These are phyloP conservation scores for Donacobius atricapilla DNA, from an alignment of 2,113 vertebrate species.

Conservation along the genomic window DNA sequence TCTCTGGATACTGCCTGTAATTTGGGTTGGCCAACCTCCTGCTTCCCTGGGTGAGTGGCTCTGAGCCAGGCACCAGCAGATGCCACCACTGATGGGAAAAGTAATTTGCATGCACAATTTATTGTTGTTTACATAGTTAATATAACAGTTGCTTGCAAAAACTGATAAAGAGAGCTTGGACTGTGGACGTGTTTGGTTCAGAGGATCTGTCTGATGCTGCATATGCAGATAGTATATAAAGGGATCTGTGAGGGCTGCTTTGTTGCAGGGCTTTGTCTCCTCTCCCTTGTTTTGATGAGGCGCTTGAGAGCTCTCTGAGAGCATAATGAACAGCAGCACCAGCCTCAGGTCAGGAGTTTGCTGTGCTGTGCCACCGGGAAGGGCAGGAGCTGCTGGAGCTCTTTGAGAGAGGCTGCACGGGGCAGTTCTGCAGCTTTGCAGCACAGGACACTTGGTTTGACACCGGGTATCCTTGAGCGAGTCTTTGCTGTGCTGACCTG, in stretches of 20 bases:
- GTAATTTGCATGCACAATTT: background rate
- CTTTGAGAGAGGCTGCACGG: rapidly evolving
- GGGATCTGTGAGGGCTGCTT: background rate
- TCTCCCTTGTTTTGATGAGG: background rate
- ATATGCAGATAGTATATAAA: background rate
- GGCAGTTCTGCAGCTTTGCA: background rate
- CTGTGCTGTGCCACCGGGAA: background rate
- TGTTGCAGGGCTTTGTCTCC: background rate
- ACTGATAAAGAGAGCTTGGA: background rate
- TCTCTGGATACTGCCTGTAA: background rate
- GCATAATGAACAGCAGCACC: background rate
- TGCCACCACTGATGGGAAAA: background rate
- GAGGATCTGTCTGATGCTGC: background rate
- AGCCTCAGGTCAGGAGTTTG: background rate
- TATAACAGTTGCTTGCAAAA: background rate
- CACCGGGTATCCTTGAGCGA: background rate
- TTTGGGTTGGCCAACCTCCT: background rate
- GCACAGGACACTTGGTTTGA: background rate
- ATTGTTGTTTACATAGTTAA: background rate
- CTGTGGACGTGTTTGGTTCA: background rate
- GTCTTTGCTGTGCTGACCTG: background rate
- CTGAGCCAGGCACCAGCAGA: background rate
- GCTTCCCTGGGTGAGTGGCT: background rate
- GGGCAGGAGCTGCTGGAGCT: background rate
- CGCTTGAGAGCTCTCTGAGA: background rate